These are phyloP conservation scores for Tenebrosternarchus preto DNA, from an alignment of 2,113 vertebrate species.

Conservation along the genomic window DNA sequence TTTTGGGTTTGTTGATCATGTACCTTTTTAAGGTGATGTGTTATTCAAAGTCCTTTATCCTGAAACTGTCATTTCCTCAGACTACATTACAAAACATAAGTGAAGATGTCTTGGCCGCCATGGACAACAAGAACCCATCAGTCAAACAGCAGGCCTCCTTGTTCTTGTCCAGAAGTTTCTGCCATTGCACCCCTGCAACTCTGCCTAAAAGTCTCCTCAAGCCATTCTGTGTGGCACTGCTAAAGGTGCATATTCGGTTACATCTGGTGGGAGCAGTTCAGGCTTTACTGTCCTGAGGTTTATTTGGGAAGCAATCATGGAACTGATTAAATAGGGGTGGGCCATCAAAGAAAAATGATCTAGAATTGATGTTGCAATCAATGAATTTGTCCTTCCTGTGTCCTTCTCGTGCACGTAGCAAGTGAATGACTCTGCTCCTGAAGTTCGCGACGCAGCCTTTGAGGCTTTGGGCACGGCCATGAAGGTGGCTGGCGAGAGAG, in stretches of 20 bases:
- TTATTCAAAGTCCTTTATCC: neutral
- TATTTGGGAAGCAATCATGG: too few species aligned
- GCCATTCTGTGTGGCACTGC: conserved; percentile 90
- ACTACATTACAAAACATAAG: conserved; percentile 92
- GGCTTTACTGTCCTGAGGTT: too few species aligned
- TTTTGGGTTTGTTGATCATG: too few species aligned
- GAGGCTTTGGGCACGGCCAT: conserved; percentile 93
- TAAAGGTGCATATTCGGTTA: conserved; percentile 80
- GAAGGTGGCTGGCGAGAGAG: conserved; percentile 95
- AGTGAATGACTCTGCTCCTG: conserved; percentile 93
- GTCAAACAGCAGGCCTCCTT: conserved; percentile 96
- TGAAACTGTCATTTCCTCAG: conserved; percentile 64
- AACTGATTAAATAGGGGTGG: too few species aligned
- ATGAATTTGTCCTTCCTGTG: neutral
- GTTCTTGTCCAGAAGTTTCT: conserved; percentile 93
- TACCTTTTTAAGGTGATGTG: too few species aligned
- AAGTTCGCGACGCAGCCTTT: conserved; percentile 96
- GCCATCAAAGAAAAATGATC: too few species aligned
- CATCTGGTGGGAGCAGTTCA: too few species aligned
- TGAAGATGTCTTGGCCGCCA: conserved; percentile 91
- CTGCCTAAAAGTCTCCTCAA: conserved; percentile 92
- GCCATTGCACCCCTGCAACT: conserved; percentile 85
- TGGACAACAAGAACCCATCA: conserved; percentile 99
- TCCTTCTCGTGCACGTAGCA: conserved; percentile 73
- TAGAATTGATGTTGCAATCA: too few species aligned